phyloP scores from a whole-genome alignment of 2,888 invertebrate genomes.

The Malacosoma neustria region DNA sequence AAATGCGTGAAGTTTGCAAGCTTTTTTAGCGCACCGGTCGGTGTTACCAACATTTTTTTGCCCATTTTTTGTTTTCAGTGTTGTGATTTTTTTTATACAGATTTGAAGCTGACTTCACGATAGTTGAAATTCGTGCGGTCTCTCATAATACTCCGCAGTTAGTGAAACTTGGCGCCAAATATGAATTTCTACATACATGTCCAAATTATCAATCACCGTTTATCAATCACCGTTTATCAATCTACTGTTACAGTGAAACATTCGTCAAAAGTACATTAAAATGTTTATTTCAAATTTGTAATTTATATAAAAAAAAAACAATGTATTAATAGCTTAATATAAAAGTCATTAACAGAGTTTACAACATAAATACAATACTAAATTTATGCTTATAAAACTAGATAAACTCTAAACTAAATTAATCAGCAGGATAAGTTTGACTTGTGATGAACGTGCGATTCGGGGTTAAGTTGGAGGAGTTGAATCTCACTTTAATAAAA shows the following conservation, averaged over 20 bases:
- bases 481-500: conserved; percentile 74
- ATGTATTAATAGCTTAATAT: too few species aligned
- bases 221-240: too few species aligned
- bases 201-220: too few species aligned
- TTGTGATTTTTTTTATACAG: conserved; percentile 70
- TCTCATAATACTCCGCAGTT: conserved; percentile 40
- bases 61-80: conserved; percentile 72
- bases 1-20: conserved; percentile 76
- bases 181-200: conserved; percentile 20
- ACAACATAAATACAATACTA: too few species aligned
- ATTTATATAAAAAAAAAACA: too few species aligned
- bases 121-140: conserved; percentile 45
- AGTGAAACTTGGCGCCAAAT: conserved; percentile 37
- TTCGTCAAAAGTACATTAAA: too few species aligned
- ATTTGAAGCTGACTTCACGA: conserved; percentile 60
- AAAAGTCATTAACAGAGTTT: too few species aligned
- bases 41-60: conserved; percentile 76
- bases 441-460: conserved; percentile 38
- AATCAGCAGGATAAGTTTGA: conserved; percentile 10
- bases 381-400: too few species aligned
- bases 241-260: too few species aligned
- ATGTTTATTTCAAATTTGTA: too few species aligned
- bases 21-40: conserved; percentile 76
- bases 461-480: conserved; percentile 76
- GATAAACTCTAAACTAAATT: too few species aligned